These are phyloP conservation scores for Crepidodera aurea DNA, from an alignment of 2,888 invertebrate species.

Conservation along the genomic window DNA sequence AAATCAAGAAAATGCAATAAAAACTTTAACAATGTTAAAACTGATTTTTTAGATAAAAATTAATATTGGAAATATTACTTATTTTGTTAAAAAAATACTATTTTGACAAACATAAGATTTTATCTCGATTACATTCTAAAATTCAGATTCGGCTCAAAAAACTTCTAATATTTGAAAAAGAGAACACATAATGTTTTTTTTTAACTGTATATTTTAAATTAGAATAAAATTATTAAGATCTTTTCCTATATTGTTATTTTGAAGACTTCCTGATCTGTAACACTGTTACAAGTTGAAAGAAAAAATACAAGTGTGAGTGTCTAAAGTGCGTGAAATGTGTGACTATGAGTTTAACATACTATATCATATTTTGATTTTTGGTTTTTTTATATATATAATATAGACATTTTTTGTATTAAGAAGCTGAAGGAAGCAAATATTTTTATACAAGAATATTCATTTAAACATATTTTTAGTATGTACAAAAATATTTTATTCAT, in stretches of 20 bases:
- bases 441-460: not conserved
- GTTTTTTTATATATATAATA: slow-evolving; percentile 15
- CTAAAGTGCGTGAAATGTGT: slow-evolving; percentile 18
- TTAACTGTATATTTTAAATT: no score
- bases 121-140: not conserved
- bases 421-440: slow-evolving; percentile 13
- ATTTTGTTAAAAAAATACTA: not conserved
- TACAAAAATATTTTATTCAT: slow-evolving; percentile 2
- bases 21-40: no score
- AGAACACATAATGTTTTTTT: no score
- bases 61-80: not conserved
- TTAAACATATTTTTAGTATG: not conserved
- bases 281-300: slow-evolving; percentile 13
- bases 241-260: no score
- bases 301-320: slow-evolving; percentile 21
- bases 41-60: no score
- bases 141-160: no score
- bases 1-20: not conserved
- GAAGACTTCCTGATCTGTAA: slow-evolving; percentile 17
- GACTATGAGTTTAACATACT: slow-evolving; percentile 17
- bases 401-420: slow-evolving; percentile 12
- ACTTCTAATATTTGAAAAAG: no score
- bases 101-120: not conserved
- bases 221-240: no score
- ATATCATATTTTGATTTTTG: slow-evolving; percentile 21